Evolutionary conservation across 2,888 invertebrate species (phyloP), one percentile per base, ranked within the genome.

Genomic region (Drosophila nr. fundita): DNA sequence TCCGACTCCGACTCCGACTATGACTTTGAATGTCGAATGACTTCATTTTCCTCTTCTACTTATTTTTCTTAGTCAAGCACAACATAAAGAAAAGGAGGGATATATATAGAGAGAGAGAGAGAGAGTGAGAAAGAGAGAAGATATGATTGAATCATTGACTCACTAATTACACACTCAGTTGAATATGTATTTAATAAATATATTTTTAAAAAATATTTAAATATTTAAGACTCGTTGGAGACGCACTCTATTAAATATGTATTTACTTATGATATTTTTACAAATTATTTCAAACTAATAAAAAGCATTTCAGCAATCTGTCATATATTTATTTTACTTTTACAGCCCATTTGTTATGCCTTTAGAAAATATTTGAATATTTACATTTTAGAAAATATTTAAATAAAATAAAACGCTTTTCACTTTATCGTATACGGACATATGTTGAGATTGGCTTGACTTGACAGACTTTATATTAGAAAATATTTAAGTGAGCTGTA

Each of bases 11-110:
- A 62, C 7, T 24, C 45, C 24, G 54, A 11, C 27, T 54, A 57
- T 7, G 60, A 60, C 38, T 45, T 45, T 45, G 24, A 71, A 75
- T 75, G 63, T 68, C 65, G 67, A 76, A 79, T 79, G 76, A 78
- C 66, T 78, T 68, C 32, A 63, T 52, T 29, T 57, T 63, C 38
- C 42, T 13, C 7, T 24, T 2, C 45, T 27, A 15, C 45, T 24
- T 15, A 4, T 53, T 68, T 34, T 53, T 57, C 18, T 36, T 18
- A 36, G 36, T 34, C 24, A 53, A 34, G 52, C n/a, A 45, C 4
- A 45, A 15, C 15, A 45, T 21, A 24, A 15, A 8, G 15, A 8
- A 15, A 15, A 4, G 7, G 8, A 15, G 15, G 7, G 13, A 24
- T 1, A 13, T 13, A 42, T 1, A 42, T 3, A 21, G 13, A 1